These are phyloP conservation scores for Phalangium opilio DNA, from an alignment of 2,888 invertebrate species.

Conservation along the genomic window DNA sequence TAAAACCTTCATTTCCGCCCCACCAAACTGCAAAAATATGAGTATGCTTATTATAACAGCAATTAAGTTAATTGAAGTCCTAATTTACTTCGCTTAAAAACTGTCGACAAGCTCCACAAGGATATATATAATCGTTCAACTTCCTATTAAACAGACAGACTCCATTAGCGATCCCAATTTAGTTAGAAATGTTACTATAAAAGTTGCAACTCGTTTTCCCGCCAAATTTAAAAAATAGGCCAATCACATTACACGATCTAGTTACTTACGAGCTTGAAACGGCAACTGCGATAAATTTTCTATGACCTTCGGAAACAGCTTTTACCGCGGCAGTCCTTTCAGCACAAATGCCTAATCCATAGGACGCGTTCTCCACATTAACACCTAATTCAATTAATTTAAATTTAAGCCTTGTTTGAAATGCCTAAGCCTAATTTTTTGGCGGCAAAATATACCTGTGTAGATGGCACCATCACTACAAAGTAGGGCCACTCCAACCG, in stretches of 20 bases:
- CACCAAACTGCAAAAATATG: too few relatives aligned
- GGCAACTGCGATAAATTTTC: slow-evolving; percentile 40
- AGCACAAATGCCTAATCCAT: slow-evolving; percentile 66
- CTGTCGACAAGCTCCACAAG: slow-evolving; percentile 81
- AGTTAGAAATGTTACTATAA: too few relatives aligned
- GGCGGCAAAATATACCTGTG: slow-evolving; percentile 27
- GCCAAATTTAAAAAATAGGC: too few relatives aligned
- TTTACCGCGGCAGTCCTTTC: slow-evolving; percentile 69
- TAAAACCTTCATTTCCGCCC: too few relatives aligned
- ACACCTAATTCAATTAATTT: slow-evolving; percentile 42
- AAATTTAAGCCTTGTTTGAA: background rate
- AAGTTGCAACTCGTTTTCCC: too few relatives aligned
- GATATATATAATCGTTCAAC: slow-evolving; percentile 48
- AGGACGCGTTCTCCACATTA: slow-evolving; percentile 81
- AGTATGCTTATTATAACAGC: too few relatives aligned
- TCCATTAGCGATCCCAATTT: too few relatives aligned
- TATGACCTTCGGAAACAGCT: slow-evolving; percentile 68
- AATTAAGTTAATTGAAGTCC: too few relatives aligned
- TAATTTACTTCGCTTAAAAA: slow-evolving; percentile 29
- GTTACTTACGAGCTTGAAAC: slow-evolving; percentile 19
- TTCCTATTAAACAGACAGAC: too few relatives aligned
- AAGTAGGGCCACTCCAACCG: slow-evolving; percentile 68
- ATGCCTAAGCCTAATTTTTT: background rate
- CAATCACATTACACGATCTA: too few relatives aligned
- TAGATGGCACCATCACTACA: slow-evolving; percentile 51